A percentile compares a stretch with the other conserved stretches of the same genome.
Conservation (phyloP, 2,113 vertebrate genomes). For the Pandion haliaetus region DNA sequence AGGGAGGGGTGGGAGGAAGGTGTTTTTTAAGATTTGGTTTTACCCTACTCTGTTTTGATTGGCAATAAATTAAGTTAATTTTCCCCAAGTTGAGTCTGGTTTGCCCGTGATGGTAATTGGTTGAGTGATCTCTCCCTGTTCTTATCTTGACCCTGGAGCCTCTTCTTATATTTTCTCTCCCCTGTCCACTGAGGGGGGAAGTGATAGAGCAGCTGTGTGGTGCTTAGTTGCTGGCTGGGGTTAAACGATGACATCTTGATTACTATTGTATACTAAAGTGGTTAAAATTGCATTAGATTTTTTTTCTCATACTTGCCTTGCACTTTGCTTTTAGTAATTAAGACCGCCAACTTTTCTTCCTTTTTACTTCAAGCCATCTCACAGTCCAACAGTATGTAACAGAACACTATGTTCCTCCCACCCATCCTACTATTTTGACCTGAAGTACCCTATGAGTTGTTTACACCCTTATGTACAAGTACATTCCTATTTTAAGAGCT, state of each 20-base stretch:
- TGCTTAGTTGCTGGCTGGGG: too few relatives aligned
- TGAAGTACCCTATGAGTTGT: not conserved
- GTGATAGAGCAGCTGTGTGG: too few relatives aligned
- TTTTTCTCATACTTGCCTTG: not conserved
- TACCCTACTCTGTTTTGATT: too few relatives aligned
- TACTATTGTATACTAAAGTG: not conserved
- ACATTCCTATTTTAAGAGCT: not conserved
- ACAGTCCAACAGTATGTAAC: not conserved
- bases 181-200: too few relatives aligned
- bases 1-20: too few relatives aligned
- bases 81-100: too few relatives aligned
- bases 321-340: not conserved
- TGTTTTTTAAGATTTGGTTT: too few relatives aligned
- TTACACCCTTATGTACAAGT: not conserved
- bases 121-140: too few relatives aligned
- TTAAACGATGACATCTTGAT: not conserved
- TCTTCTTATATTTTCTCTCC: too few relatives aligned
- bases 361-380: not conserved
- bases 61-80: too few relatives aligned
- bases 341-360: not conserved
- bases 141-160: too few relatives aligned
- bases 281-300: not conserved
- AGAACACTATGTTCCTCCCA: not conserved
- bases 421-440: not conserved
- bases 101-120: too few relatives aligned